Evolutionary conservation across 2,797 vertebrate species (phyloP).

Genomic region (Myotis daubentonii): DNA sequence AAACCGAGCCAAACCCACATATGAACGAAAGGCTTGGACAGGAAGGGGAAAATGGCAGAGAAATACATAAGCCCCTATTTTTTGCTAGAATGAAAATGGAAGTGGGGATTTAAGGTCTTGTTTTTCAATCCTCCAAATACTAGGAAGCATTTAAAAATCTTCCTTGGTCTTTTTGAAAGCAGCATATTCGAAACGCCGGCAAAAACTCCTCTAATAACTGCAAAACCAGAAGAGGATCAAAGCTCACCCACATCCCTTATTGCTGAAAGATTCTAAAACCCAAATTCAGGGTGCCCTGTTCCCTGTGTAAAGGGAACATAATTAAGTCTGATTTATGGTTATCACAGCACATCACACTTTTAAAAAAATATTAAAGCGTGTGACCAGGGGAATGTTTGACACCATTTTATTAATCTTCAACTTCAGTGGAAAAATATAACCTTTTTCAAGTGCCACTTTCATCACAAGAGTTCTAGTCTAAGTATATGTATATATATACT

Average conservation of each 20-base stretch:
- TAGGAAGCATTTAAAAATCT: conserved; percentile 73
- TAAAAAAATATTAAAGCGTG: conserved; percentile 62
- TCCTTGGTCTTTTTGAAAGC: conserved; percentile 61
- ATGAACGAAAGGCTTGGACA: conserved; percentile 61
- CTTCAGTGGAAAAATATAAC: conserved; percentile 99
- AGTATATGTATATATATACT: conserved; percentile 82
- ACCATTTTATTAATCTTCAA: conserved; percentile 95
- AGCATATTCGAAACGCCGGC: conserved; percentile 74
- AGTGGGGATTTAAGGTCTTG: conserved; percentile 56
- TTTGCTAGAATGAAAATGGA: conserved; percentile 60
- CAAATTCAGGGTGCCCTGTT: conserved; percentile 72
- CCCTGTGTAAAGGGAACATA: conserved; percentile 72
- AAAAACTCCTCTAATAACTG: conserved; percentile 71
- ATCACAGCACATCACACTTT: conserved; percentile 74
- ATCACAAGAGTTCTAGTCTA: conserved; percentile 81
- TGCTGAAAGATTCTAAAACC: conserved; percentile 72
- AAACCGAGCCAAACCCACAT: conserved; percentile 63
- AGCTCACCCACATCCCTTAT: conserved; percentile 75
- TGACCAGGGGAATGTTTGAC: conserved; percentile 92
- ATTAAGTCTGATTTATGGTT: conserved; percentile 60
- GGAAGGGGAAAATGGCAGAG: conserved; percentile 46
- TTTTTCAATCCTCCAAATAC: conserved; percentile 69
- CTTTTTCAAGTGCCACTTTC: conserved; percentile 94
- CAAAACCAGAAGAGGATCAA: conserved; percentile 65
- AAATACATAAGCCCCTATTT: conserved; percentile 39